Evolutionary conservation across 2,888 invertebrate species (phyloP).

Genomic region (Sepiola atlantica): DNA sequence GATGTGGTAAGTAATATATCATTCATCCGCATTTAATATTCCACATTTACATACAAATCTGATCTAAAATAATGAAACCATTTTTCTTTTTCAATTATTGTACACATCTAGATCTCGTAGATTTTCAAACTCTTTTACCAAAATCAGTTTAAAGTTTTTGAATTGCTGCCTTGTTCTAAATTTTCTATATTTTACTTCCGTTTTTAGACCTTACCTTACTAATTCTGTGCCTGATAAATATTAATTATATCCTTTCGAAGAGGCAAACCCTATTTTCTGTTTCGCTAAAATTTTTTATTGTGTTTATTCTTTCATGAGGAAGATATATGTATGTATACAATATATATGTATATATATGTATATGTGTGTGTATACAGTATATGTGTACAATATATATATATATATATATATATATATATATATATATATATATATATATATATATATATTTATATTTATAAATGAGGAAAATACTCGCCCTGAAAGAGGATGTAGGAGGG

Average conservation of each 20-base stretch:
- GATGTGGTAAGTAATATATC: too few species aligned
- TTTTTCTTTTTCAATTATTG: conserved; percentile 3
- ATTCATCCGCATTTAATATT: too few species aligned
- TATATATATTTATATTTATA: too few species aligned
- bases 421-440: too few species aligned
- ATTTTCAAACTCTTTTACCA: background rate
- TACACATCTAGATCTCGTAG: background rate
- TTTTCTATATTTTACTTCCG: background rate
- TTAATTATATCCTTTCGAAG: background rate
- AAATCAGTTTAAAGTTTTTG: too few species aligned
- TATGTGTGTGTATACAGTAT: too few species aligned
- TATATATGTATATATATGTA: too few species aligned
- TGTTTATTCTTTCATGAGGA: conserved; percentile 32
- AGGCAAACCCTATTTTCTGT: conserved; percentile 1
- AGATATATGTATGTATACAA: too few species aligned
- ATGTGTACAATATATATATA: too few species aligned
- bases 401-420: too few species aligned
- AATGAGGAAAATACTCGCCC: too few species aligned
- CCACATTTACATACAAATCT: background rate
- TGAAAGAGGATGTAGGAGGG: background rate
- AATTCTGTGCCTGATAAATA: background rate
- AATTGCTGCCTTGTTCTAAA: background rate
- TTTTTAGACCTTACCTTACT: background rate
- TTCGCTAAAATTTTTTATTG: background rate
- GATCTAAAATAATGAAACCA: background rate